Conservation (phyloP, 92 coral and sea anemone species). For the Phymanthus crucifer region DNA sequence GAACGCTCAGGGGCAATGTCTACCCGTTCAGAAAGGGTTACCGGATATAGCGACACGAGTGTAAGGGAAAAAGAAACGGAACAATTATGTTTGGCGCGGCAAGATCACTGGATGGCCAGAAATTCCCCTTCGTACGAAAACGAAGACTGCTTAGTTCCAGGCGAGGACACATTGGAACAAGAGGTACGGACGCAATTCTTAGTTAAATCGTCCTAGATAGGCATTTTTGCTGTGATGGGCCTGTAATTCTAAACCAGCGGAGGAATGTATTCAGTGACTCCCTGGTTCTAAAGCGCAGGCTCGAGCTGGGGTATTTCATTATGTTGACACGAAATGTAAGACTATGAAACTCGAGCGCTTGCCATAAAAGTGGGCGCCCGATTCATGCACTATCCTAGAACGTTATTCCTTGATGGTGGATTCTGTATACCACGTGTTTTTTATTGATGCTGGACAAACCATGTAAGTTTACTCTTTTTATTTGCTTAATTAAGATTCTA, state of each 20-base stretch:
- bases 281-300: conserved; percentile 34
- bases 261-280: conserved; percentile 39
- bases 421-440: conserved; percentile 58
- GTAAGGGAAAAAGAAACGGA: not conserved
- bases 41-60: conserved; percentile 26
- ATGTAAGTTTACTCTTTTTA: conserved; percentile 65
- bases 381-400: conserved; percentile 18
- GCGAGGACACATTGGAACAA: conserved; percentile 8
- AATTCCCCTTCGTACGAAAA: not conserved
- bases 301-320: conserved; percentile 8
- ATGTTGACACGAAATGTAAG: conserved; percentile 39
- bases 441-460: conserved; percentile 37
- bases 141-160: not conserved
- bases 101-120: not conserved
- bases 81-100: not conserved
- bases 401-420: conserved; percentile 12
- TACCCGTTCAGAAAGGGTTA: not conserved
- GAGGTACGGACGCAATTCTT: conserved; percentile 16
- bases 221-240: conserved; percentile 19
- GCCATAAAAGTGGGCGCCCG: conserved; percentile 25
- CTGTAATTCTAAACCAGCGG: conserved; percentile 25
- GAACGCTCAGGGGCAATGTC: conserved; percentile 12
- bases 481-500: conserved; percentile 33
- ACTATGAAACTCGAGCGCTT: conserved; percentile 34
- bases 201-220: conserved; percentile 1